phyloP scores from a whole-genome alignment of 2,113 vertebrate genomes.

The Planiliza haematocheilus region DNA sequence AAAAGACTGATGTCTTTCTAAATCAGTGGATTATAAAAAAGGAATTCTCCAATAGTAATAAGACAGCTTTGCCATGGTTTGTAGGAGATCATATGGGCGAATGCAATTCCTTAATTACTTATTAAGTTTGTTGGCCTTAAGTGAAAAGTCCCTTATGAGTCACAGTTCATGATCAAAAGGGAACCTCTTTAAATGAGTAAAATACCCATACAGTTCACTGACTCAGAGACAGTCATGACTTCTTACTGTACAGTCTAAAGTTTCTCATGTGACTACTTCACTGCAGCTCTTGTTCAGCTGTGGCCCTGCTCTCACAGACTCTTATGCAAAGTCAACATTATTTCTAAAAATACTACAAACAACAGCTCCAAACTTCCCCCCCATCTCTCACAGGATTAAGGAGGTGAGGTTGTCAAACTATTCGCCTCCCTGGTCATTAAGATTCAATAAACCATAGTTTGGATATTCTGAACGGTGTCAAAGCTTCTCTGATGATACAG shows the following conservation, averaged over 20 bases:
- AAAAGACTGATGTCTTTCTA: neutral
- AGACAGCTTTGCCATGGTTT: conserved; percentile 4
- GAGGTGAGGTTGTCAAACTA: conserved; percentile 24
- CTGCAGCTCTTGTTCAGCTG: conserved; percentile 40
- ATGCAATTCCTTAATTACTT: conserved; percentile 10
- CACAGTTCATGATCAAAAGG: conserved; percentile 26
- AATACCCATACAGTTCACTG: conserved; percentile 8
- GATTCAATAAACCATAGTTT: conserved; percentile 38
- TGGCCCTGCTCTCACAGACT: conserved; percentile 21
- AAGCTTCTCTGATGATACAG: conserved; percentile 50
- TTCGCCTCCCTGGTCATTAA: conserved; percentile 1
- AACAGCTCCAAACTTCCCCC: conserved; percentile 26
- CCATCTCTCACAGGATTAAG: conserved; percentile 12
- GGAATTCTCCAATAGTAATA: neutral
- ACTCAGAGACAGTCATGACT: conserved; percentile 14
- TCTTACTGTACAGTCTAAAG: conserved; percentile 13
- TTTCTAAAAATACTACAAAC: conserved; percentile 63
- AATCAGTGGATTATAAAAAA: neutral
- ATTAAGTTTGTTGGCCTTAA: neutral
- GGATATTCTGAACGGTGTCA: conserved; percentile 25
- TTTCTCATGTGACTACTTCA: conserved; percentile 24
- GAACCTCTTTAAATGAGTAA: conserved; percentile 24
- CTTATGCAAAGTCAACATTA: conserved; percentile 62
- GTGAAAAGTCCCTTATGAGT: conserved; percentile 38
- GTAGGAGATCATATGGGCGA: neutral